Base-by-base conservation (phyloP, 2,113 vertebrate genomes). In the Rousettus leschenaultii region DNA sequence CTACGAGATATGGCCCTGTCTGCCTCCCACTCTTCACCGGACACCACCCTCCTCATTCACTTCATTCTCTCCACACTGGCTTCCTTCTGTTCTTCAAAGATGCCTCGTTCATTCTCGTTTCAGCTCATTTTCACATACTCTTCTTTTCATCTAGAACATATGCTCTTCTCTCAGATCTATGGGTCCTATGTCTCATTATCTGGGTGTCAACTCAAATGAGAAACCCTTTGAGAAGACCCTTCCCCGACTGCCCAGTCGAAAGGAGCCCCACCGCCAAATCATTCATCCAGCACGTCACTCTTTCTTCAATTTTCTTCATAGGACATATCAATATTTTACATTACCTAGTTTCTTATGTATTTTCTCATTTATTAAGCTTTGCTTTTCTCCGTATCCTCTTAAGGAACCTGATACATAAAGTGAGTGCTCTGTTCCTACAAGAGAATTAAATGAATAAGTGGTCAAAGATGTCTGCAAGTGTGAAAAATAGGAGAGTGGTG, bases 341-440 rank as follows among this genome's bases (percentile, higher is more conserved):
- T 74, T 66, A 83, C 11, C 57, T 43, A 70, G 26, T 83, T n/a
- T 91, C 74, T 51, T 28, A 28, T 13, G 6, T 38, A 45, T 84
- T 89, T 97, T 93, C 73, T 73, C 51, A 68, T 45, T 63, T 83
- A 85, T 59, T 21, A 85, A 80, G 35, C 61, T 86, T 87, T 61
- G 3, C 51, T 93, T 92, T 80, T 59, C 30, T 94, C 51, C 57
- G 2, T 63, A 73, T 51, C 66, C 33, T 77, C 87, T 86, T 70
- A 45, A 75, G 65, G 26, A 65, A 53, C 3, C 1, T 43, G 35
- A 13, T 16, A 84, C 14, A 78, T 33, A 45, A 2, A 78, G 5
- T 45, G 80, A 15, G 21, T 45, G 38, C 5, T 35, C 48, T 35
- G 28, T 59, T 91, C 9, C 40, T 65, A 35, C 45, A 38, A 24